These are phyloP conservation scores for Dufourea novaeangliae DNA, from an alignment of 1,140 invertebrate genomes.

Conservation along the genomic window DNA sequence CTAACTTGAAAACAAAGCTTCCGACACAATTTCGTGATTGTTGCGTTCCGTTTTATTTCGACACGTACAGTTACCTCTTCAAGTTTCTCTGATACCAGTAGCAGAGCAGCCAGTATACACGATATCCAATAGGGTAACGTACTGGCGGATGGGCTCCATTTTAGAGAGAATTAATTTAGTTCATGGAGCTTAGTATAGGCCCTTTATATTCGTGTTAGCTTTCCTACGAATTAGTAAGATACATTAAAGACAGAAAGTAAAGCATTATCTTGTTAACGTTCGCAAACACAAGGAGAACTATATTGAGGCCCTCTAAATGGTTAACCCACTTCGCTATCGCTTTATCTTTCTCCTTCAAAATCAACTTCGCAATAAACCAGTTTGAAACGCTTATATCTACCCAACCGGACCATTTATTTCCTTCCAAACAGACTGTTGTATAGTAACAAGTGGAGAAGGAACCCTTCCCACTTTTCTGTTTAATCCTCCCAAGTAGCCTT, in stretches of 20 bases:
- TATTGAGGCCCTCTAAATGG: too few relatives aligned
- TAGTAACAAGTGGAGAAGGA: not conserved
- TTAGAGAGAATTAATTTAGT: not conserved
- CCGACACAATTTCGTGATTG: too few relatives aligned
- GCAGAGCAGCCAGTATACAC: too few relatives aligned
- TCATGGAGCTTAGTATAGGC: not conserved
- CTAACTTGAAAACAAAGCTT: too few relatives aligned
- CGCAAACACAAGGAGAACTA: too few relatives aligned
- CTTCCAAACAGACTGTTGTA: slow-evolving; percentile 6
- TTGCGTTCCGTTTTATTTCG: too few relatives aligned
- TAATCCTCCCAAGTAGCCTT: slow-evolving; percentile 1
- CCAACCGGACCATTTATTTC: not conserved
- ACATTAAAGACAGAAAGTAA: not conserved
- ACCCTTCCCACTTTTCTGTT: not conserved
- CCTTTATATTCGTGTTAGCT: not conserved
- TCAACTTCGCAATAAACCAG: not conserved
- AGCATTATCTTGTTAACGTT: not conserved
- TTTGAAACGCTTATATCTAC: not conserved
- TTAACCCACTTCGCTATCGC: too few relatives aligned
- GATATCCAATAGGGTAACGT: not conserved
- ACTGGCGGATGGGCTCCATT: too few relatives aligned
- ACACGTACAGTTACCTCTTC: too few relatives aligned
- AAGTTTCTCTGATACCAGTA: too few relatives aligned
- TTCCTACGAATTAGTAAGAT: not conserved
- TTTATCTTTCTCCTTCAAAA: not conserved